These are phyloP conservation scores for Pyrochroa serraticornis DNA, from an alignment of 2,888 invertebrate genomes.

Conservation along the genomic window DNA sequence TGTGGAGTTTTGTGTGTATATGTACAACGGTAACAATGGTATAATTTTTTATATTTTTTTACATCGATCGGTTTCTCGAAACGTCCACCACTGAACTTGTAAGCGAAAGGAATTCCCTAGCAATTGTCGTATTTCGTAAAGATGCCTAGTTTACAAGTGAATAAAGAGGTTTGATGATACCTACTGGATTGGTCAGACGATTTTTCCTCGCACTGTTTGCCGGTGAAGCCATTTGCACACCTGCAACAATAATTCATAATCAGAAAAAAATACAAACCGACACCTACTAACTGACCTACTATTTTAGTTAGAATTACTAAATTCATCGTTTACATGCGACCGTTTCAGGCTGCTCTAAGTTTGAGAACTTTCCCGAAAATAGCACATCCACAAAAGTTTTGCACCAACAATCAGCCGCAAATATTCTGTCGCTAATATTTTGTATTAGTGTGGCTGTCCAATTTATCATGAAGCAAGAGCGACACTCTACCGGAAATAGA, in stretches of 20 bases:
- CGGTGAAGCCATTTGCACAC: slow-evolving; percentile 81
- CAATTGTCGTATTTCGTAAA: slow-evolving; percentile 76
- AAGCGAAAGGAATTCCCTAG: slow-evolving; percentile 58
- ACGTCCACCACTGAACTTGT: slow-evolving; percentile 32
- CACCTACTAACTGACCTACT: background rate
- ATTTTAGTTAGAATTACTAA: no score
- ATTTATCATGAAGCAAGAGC: no score
- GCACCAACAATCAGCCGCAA: no score
- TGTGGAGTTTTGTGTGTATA: slow-evolving; percentile 33
- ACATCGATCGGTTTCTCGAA: slow-evolving; percentile 2
- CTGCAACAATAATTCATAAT: slow-evolving; percentile 59
- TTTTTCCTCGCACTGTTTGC: slow-evolving; percentile 81
- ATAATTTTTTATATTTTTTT: no score
- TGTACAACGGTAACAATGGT: slow-evolving; percentile 49
- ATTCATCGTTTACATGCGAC: no score
- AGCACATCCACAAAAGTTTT: no score
- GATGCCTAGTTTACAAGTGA: slow-evolving; percentile 79
- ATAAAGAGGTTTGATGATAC: slow-evolving; percentile 69
- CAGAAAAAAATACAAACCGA: slow-evolving; percentile 16
- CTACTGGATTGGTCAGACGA: slow-evolving; percentile 78
- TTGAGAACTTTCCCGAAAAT: no score
- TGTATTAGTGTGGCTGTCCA: background rate
- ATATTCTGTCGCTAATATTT: background rate
- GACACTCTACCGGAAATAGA: background rate
- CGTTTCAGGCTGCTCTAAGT: no score